Base-by-base conservation (phyloP, 2,888 invertebrate species). In the Heliconius ethilla region DNA sequence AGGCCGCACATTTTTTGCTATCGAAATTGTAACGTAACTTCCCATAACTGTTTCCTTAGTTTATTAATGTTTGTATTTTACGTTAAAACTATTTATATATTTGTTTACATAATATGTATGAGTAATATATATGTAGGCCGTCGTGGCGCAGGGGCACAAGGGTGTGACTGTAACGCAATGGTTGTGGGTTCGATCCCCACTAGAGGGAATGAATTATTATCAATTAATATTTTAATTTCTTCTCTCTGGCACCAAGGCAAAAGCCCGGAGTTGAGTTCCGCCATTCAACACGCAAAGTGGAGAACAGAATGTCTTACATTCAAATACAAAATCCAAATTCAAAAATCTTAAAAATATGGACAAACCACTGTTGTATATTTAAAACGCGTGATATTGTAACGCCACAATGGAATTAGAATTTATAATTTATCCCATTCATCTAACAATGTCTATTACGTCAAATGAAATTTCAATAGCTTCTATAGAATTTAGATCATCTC, bases 391-490 rank as follows among this genome's bases (percentile, higher is more conserved):
- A 37, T 37, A 59, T 40, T 76, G 79, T 72, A 72, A 51, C 15
- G 18, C 51, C 5, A 74, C 74, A 74, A 74, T 40, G 40, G 63
- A 59, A 74, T 63, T 63, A 74, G 25, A 63, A 74, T 74, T 74
- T 63, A 63, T 63, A 45, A 74, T 74, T 63, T 74, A 33, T 74
- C 63, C 18, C 63, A 63, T 74, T 74, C 74, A 74, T 63, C 63
- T 40, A 37, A 74, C 62, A 63, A 74, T 59, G 33, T 37, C n/a
- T 59, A 51, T 9, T 59, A 18, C 37, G 72, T 59, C 33, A 55
- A 25, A 27, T 63, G 27, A 63, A 63, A 40, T 74, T 72, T 72
- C 59, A 72, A 72, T 72, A 13, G 40, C 33, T 40, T 25, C 27
- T 63, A 18, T 74, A 11, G 40, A 63, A 74, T 74, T 63, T 9